These are phyloP conservation scores for Sebastes melanostomus DNA, from an alignment of 2,797 vertebrate species.

Conservation along the genomic window DNA sequence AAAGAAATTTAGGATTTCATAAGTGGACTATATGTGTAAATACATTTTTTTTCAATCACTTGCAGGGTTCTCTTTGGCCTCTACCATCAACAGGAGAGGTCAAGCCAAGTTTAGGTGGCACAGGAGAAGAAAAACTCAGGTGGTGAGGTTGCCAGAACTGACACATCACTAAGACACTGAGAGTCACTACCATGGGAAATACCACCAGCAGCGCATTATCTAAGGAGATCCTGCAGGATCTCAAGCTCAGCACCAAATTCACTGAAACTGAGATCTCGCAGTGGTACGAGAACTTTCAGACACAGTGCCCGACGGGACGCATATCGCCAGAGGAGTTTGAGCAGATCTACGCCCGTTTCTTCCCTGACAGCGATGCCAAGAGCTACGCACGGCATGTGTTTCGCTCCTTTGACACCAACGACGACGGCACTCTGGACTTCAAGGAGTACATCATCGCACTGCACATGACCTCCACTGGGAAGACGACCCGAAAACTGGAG, in stretches of 20 bases:
- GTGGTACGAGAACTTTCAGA: conserved; percentile 87
- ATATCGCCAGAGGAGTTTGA: conserved; percentile 82
- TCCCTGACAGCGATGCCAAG: conserved; percentile 84
- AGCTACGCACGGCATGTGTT: conserved; percentile 85
- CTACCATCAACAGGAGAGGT: neutral
- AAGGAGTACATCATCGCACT: conserved; percentile 88
- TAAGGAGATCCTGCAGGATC: conserved; percentile 86
- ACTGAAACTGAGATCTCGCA: conserved; percentile 79
- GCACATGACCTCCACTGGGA: conserved; percentile 86
- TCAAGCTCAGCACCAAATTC: conserved; percentile 84
- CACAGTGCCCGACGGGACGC: conserved; percentile 83
- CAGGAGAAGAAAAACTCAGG: conserved; percentile 29
- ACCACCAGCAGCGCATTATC: conserved; percentile 82
- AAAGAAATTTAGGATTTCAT: neutral
- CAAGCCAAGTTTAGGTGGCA: neutral
- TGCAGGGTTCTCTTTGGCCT: conserved; percentile 23
- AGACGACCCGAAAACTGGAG: conserved; percentile 83
- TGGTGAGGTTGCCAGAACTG: conserved; percentile 32
- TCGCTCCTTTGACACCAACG: conserved; percentile 87
- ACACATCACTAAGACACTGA: conserved; percentile 14
- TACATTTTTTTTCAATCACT: neutral
- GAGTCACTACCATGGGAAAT: conserved; percentile 80
- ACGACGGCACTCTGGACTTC: conserved; percentile 86
- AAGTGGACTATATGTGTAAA: neutral
- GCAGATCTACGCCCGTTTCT: conserved; percentile 84